A percentile compares a stretch with the other conserved stretches of the same genome.
Conservation (phyloP, 2,113 vertebrate genomes). For the Centropus bengalensis region DNA sequence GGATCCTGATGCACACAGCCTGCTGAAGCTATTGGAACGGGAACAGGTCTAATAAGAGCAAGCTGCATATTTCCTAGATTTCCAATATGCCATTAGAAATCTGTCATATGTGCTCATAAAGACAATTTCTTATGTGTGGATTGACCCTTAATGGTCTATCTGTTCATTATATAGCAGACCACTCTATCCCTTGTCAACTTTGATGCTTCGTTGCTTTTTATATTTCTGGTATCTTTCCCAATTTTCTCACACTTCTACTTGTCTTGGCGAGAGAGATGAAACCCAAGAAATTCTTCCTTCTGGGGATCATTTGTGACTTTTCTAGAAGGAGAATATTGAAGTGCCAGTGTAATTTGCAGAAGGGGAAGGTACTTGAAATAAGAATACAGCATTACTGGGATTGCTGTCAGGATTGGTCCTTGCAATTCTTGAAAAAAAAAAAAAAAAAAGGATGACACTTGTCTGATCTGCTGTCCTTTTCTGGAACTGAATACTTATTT, state of each 20-base stretch:
- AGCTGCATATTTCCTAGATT: neutral
- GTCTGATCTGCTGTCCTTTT: neutral
- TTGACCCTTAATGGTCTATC: neutral
- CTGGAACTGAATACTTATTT: neutral
- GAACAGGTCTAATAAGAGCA: neutral
- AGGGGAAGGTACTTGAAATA: neutral
- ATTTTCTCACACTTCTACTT: neutral
- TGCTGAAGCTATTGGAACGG: neutral
- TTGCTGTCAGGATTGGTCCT: neutral
- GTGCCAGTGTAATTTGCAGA: neutral
- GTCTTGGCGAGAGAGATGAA: neutral
- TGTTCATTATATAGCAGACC: neutral
- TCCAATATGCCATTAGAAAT: constrained; percentile 11
- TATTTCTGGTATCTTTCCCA: neutral
- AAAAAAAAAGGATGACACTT: neutral
- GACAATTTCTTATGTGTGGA: neutral
- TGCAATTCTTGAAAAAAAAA: neutral
- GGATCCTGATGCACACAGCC: neutral
- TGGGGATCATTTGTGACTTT: neutral
- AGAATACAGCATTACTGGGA: neutral
- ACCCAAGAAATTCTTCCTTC: neutral
- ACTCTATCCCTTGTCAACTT: constrained; percentile 21
- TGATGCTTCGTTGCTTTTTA: constrained; percentile 24
- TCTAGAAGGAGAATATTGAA: neutral
- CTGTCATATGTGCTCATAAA: constrained; percentile 20